These are phyloP conservation scores for Acheta domesticus DNA, from an alignment of 2,888 invertebrate species.

Conservation along the genomic window DNA sequence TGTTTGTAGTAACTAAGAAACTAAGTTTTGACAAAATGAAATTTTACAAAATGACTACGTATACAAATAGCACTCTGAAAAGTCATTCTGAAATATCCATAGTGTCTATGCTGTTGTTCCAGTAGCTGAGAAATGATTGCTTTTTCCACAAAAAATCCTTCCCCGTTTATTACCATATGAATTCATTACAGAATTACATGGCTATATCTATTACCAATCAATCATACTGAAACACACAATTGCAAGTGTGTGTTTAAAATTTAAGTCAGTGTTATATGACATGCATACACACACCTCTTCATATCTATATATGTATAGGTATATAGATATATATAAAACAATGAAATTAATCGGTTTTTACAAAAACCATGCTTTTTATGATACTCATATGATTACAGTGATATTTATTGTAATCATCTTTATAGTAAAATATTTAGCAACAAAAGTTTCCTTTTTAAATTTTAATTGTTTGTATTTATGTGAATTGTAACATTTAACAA, in stretches of 20 bases:
- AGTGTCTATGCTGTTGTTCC: slow-evolving; percentile 11
- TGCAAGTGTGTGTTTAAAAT: neutral
- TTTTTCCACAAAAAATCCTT: neutral
- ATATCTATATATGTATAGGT: slow-evolving; percentile 22
- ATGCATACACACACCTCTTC: slow-evolving; percentile 12
- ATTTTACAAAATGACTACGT: slow-evolving; percentile 5
- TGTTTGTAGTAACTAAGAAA: neutral
- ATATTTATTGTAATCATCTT: slow-evolving; percentile 25
- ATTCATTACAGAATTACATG: neutral
- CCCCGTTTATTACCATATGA: neutral
- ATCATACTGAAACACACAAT: neutral
- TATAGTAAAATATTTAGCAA: slow-evolving; percentile 20
- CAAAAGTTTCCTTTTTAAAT: slow-evolving; percentile 19
- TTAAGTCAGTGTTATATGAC: slow-evolving; percentile 7
- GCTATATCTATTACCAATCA: neutral
- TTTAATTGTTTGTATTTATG: slow-evolving; percentile 34
- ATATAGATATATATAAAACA: neutral
- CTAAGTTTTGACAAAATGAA: neutral
- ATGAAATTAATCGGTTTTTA: neutral
- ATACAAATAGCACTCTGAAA: slow-evolving; percentile 7
- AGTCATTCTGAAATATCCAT: slow-evolving; percentile 18
- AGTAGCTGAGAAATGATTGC: neutral
- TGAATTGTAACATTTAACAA: slow-evolving; percentile 29
- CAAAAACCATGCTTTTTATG: slow-evolving; percentile 24
- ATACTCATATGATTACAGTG: slow-evolving; percentile 26